phyloP scores from a whole-genome alignment of 2,113 vertebrate species.

The Thymallus thymallus region DNA sequence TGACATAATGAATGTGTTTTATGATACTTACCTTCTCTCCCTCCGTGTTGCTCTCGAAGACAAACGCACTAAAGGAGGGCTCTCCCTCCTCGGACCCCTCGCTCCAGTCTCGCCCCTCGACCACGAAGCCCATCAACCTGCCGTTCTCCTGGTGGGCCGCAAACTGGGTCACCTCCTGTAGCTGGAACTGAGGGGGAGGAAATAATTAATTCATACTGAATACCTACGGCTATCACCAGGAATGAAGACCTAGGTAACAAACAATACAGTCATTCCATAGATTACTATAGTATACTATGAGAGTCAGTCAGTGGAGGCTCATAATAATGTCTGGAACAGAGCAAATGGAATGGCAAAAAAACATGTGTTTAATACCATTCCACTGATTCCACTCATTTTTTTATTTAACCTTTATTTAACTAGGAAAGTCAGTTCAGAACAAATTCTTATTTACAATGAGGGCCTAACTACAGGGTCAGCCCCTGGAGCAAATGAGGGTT shows the following conservation, averaged over 20 bases:
- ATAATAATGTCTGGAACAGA: too few species aligned
- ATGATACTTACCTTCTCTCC: conserved; percentile 86
- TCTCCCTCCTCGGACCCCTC: conserved; percentile 71
- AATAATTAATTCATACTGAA: not conserved
- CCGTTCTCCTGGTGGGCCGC: conserved; percentile 94
- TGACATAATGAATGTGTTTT: not conserved
- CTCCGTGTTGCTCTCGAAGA: conserved; percentile 98
- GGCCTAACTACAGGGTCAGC: too few species aligned
- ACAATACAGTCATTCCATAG: too few species aligned
- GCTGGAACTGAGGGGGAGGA: conserved; percentile 80
- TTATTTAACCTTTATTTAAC: too few species aligned
- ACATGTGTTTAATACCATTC: too few species aligned
- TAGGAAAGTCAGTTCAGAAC: too few species aligned
- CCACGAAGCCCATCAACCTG: conserved; percentile 90
- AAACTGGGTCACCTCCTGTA: conserved; percentile 85
- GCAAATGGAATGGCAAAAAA: too few species aligned
- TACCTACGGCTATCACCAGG: not conserved
- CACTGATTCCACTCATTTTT: too few species aligned
- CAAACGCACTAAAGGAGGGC: conserved; percentile 81
- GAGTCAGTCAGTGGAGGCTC: too few species aligned
- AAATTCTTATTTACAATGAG: too few species aligned
- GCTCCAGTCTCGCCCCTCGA: conserved; percentile 75
- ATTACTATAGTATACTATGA: not conserved
- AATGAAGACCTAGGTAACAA: too few species aligned
- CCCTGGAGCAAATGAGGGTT: too few species aligned